These are phyloP conservation scores for Junonia oenone DNA, from an alignment of 2,888 invertebrate genomes.

Conservation along the genomic window DNA sequence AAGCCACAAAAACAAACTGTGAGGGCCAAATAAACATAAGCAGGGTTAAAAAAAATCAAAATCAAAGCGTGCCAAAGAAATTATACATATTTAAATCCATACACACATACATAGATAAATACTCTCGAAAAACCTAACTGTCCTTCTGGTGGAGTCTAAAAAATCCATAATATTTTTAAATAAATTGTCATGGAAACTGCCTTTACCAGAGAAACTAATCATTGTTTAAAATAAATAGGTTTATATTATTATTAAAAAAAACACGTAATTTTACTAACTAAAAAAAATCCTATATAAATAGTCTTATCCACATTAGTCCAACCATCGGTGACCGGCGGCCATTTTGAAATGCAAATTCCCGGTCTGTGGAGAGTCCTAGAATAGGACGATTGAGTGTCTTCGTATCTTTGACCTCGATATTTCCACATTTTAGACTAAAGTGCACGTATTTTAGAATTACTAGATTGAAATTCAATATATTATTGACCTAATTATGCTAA, in stretches of 20 bases:
- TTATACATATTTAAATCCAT: too few relatives aligned
- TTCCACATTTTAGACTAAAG: background rate
- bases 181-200: background rate
- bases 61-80: background rate
- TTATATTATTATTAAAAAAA: background rate
- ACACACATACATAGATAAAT: too few relatives aligned
- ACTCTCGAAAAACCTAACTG: too few relatives aligned
- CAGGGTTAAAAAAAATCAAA: background rate
- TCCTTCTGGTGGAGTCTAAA: too few relatives aligned
- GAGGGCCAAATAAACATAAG: background rate
- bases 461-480: background rate
- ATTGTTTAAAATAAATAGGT: background rate
- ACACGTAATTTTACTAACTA: background rate
- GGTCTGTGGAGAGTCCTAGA: background rate
- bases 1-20: background rate
- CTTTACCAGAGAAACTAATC: background rate
- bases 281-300: too few relatives aligned
- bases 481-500: too few relatives aligned
- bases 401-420: background rate
- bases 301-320: background rate
- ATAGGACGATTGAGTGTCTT: background rate
- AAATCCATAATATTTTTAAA: background rate
- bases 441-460: background rate
- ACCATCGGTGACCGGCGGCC: background rate
- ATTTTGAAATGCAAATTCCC: background rate